Base-by-base conservation (phyloP, 2,888 invertebrate species). In the Hydrotaea diabolus region DNA sequence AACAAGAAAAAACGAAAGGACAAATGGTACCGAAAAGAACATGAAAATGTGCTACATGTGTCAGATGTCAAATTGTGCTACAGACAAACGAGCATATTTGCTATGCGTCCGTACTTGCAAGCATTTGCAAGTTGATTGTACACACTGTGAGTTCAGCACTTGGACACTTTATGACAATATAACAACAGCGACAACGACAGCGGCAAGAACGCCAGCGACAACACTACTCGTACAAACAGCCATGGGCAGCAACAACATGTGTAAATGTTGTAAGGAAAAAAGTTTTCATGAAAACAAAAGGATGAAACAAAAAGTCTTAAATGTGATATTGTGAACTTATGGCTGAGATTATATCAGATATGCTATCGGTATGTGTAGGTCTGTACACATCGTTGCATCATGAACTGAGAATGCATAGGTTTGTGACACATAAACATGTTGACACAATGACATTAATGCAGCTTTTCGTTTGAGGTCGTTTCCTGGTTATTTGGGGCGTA, bases 1-100 rank as follows among this genome's bases (percentile, higher is more conserved):
- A 2, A 31, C 31, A 31, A 39, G 39, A 39, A 39, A 39, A 11
- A 39, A 39, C 8, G 17, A 55, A 19, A 21, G 19, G 19, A 23
- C 23, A 59, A 59, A 59, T 15, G 23, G 23, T 11, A 39, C 11
- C 8, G 39, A 9, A 69, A n/a, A 7, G 19, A 46, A 71, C 69
- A 69, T 69, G 59, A 26, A 59, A 59, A 59, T 59, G 26, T 59
- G 66, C 17, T 66, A 43, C 66, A 66, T 39, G 11, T 43, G 66
- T 66, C 66, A 66, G 39, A 21, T 66, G 59, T 59, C 26, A 59
- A 7, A 59, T 57, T 59, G 62, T 59, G 59, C 26, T 11, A 7
- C 59, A 59, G 11, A 21, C 13, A 15, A 11, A 23, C 21, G 15
- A 46, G 46, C 9, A 57, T 7, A 19, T 31, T 31, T 31, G 31